These are phyloP conservation scores for Galaxea fascicularis DNA, from an alignment of 92 coral and sea anemone species.

Conservation along the genomic window DNA sequence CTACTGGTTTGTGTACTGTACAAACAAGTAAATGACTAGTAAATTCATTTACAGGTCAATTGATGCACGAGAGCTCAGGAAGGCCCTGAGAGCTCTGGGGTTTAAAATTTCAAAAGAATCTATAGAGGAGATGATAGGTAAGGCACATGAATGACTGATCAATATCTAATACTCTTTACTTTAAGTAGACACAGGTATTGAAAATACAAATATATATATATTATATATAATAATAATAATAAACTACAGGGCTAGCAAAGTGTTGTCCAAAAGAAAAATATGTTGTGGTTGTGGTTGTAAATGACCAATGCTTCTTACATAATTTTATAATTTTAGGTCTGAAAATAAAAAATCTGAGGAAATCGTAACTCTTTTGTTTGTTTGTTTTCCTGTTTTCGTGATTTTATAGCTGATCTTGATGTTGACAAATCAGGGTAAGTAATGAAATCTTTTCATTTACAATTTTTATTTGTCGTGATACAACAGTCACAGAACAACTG, in stretches of 20 bases:
- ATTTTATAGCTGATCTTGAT: conserved; percentile 71
- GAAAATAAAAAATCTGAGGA: too few species aligned
- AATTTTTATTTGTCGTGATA: not conserved
- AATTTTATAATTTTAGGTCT: too few species aligned
- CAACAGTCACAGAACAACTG: not conserved
- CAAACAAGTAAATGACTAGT: too few species aligned
- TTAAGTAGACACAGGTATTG: not conserved
- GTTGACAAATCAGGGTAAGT: conserved; percentile 84
- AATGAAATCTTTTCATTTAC: too few species aligned
- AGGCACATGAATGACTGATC: not conserved
- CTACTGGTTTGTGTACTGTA: too few species aligned
- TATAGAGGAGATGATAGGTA: conserved; percentile 88
- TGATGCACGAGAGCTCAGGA: conserved; percentile 88
- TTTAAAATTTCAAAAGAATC: conserved; percentile 88
- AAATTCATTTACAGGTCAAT: conserved; percentile 66
- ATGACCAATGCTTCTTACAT: too few species aligned
- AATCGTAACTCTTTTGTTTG: too few species aligned
- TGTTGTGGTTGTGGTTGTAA: too few species aligned
- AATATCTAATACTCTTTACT: not conserved
- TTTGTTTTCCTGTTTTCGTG: conserved; percentile 3
- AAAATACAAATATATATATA: not conserved
- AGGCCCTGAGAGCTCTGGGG: conserved; percentile 92
- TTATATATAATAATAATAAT: not conserved
- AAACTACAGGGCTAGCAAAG: too few species aligned
- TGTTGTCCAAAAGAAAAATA: too few species aligned